phyloP scores from a whole-genome alignment of 2,888 invertebrate species.

The Tinea trinotella region DNA sequence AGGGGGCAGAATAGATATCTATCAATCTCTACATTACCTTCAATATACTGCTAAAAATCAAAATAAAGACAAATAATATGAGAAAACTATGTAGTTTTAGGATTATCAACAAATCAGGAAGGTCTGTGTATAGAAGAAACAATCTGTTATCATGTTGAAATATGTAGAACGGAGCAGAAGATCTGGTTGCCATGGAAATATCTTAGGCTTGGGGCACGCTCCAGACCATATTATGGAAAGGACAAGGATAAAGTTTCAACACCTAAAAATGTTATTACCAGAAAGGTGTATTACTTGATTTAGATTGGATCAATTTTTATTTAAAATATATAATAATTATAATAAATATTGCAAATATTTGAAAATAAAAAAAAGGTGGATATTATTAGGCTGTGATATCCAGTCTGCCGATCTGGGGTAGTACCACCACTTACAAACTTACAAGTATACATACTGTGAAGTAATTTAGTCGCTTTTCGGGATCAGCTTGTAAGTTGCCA shows the following conservation, averaged over 20 bases:
- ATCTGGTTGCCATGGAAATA: constrained; percentile 59
- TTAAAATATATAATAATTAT: too few species aligned
- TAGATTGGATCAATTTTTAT: too few species aligned
- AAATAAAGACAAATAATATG: background rate
- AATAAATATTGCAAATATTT: too few species aligned
- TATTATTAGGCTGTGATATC: too few species aligned
- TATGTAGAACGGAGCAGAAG: constrained; percentile 23
- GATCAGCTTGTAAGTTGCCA: too few species aligned
- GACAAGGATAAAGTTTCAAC: constrained; percentile 24
- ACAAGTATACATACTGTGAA: too few species aligned
- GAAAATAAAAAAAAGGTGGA: too few species aligned
- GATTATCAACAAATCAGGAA: constrained; percentile 43
- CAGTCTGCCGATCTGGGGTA: too few species aligned
- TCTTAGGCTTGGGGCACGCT: constrained; percentile 47
- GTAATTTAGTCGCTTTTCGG: too few species aligned
- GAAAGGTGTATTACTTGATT: constrained; percentile 9
- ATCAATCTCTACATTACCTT: too few species aligned
- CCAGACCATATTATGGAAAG: constrained; percentile 58
- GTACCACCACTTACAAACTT: too few species aligned
- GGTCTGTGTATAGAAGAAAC: constrained; percentile 41
- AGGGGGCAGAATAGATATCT: too few species aligned
- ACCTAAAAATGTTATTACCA: background rate
- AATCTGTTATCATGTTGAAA: constrained; percentile 57
- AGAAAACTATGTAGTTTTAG: constrained; percentile 46
- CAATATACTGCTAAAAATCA: background rate